Conservation (phyloP, 2,113 vertebrate genomes). For the Toxotes jaculatrix region DNA sequence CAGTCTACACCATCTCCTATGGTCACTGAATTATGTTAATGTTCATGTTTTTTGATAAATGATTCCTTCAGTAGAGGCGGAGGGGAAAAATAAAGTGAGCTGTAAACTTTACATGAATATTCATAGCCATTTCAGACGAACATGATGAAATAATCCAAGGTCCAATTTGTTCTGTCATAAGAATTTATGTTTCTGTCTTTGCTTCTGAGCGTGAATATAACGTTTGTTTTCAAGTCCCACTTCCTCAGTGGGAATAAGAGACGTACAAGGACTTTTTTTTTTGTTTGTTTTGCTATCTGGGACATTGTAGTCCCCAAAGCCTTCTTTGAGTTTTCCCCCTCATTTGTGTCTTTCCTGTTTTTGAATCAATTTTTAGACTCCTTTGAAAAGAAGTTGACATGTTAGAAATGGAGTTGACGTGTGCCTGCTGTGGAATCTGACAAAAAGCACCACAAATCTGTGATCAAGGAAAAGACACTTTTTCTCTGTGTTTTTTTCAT, state of each 20-base stretch:
- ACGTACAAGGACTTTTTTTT: constrained; percentile 45
- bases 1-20: background rate
- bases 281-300: constrained; percentile 50
- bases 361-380: constrained; percentile 21
- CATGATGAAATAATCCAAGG: constrained; percentile 59
- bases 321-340: background rate
- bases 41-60: background rate
- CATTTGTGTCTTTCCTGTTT: constrained; percentile 10
- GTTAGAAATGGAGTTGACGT: constrained; percentile 23
- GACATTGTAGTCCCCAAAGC: constrained; percentile 57
- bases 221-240: constrained; percentile 61
- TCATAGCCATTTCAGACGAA: constrained; percentile 33
- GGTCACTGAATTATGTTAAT: background rate
- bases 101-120: constrained; percentile 38
- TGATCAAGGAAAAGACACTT: background rate
- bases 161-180: constrained; percentile 60
- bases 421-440: constrained; percentile 11
- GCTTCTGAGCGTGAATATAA: constrained; percentile 49
- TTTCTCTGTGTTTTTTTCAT: background rate
- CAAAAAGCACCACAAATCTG: background rate
- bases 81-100: background rate
- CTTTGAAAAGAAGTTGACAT: constrained; percentile 23
- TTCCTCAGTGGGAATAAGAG: constrained; percentile 55
- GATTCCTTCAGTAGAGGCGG: background rate
- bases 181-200: constrained; percentile 52